phyloP scores from a whole-genome alignment of 2,113 vertebrate species.

The Rhizomys pruinosus region DNA sequence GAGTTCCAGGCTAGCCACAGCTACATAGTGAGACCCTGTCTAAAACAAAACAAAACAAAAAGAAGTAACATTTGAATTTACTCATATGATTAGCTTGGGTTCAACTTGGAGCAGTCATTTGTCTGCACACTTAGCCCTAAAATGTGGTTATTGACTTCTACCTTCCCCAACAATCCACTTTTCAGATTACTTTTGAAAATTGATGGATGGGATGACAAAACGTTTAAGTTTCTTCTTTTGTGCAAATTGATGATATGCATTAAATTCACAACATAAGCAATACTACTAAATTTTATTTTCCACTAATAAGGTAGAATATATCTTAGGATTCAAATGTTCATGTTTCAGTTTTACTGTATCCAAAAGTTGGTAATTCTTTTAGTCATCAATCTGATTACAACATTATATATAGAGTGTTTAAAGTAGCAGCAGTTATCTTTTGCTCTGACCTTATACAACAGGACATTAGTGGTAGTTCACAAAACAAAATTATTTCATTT shows the following conservation, averaged over 20 bases:
- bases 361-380: neutral
- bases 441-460: neutral
- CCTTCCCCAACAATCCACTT: neutral
- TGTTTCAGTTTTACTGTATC: constrained; percentile 42
- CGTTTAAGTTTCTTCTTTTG: constrained; percentile 37
- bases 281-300: constrained; percentile 29
- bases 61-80: neutral
- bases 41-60: too few species aligned
- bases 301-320: neutral
- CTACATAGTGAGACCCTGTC: too few species aligned
- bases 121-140: constrained; percentile 33
- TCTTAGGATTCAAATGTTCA: neutral
- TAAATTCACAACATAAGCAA: constrained; percentile 19
- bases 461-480: neutral
- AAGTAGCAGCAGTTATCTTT: neutral
- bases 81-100: neutral
- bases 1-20: too few species aligned
- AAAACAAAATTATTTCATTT: constrained; percentile 47
- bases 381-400: neutral
- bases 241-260: constrained; percentile 15
- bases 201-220: neutral
- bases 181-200: constrained; percentile 54
- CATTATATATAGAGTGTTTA: neutral
- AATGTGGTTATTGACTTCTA: constrained; percentile 38
- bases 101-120: constrained; percentile 39